A percentile compares a stretch with the other conserved stretches of the same genome.
Evolutionary conservation across 1,140 invertebrate species (phyloP).

Genomic region (Gonioctena quinquepunctata): DNA sequence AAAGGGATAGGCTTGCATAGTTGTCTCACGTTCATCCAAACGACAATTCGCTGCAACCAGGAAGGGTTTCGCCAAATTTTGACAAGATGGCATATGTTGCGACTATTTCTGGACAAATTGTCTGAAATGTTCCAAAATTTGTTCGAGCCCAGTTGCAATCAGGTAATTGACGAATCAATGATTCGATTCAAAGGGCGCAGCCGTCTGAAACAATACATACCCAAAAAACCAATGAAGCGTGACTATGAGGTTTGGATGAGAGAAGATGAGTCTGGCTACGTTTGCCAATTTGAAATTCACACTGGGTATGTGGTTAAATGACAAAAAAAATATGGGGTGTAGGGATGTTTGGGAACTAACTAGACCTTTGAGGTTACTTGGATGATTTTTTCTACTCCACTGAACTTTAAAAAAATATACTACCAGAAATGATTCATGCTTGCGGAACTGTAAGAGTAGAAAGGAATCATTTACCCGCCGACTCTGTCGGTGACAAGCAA

Average conservation of each 20-base stretch:
- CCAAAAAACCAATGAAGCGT: slow-evolving; percentile 52
- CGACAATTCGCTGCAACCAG: slow-evolving; percentile 37
- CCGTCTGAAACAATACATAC: neutral
- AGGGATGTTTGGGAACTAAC: slow-evolving; percentile 50
- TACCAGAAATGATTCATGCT: neutral
- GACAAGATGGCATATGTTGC: slow-evolving; percentile 44
- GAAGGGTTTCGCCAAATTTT: neutral
- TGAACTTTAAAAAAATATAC: neutral
- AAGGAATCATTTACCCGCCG: neutral
- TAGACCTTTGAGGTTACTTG: slow-evolving; percentile 37
- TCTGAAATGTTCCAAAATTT: neutral
- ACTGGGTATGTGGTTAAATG: slow-evolving; percentile 16
- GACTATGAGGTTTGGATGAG: slow-evolving; percentile 52
- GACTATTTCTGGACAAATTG: slow-evolving; percentile 23
- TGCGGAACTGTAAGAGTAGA: neutral
- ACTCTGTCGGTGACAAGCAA: neutral
- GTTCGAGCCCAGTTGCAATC: neutral
- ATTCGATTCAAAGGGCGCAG: slow-evolving; percentile 52
- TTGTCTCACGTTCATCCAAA: slow-evolving; percentile 40
- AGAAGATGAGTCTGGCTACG: slow-evolving; percentile 45
- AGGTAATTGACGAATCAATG: slow-evolving; percentile 27
- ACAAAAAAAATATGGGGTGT: slow-evolving; percentile 41
- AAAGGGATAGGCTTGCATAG: slow-evolving; percentile 25
- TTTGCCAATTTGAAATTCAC: slow-evolving; percentile 37
- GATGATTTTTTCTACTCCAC: slow-evolving; percentile 48